Evolutionary conservation across 2,888 invertebrate genomes (phyloP).

Genomic region (Acrobasis suavella): DNA sequence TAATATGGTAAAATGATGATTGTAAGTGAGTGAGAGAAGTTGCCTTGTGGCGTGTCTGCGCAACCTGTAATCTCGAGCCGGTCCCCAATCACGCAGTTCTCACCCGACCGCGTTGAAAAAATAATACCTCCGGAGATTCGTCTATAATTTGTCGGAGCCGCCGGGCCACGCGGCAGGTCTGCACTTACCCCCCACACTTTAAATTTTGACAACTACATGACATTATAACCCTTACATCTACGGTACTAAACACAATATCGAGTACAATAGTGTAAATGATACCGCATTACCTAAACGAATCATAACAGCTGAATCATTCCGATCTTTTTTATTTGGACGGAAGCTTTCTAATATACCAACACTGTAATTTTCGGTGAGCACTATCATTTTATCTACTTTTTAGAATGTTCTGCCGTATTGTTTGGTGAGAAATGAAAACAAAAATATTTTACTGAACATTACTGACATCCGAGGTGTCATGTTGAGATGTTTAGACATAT

Average conservation of each 20-base stretch:
- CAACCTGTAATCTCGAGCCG: constrained; percentile 77
- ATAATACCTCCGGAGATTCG: constrained; percentile 78
- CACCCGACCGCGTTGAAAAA: constrained; percentile 81
- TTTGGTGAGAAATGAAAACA: constrained; percentile 8
- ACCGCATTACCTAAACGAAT: constrained; percentile 31
- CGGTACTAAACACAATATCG: constrained; percentile 25
- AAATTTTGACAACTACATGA: constrained; percentile 25
- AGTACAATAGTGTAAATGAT: constrained; percentile 13
- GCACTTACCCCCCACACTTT: constrained; percentile 29
- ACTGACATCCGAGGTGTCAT: constrained; percentile 11
- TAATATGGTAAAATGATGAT: constrained; percentile 78
- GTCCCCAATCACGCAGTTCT: constrained; percentile 81
- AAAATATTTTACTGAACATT: background rate
- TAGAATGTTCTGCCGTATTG: constrained; percentile 1
- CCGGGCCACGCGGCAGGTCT: constrained; percentile 44
- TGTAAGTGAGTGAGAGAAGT: constrained; percentile 70
- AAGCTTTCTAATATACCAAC: constrained; percentile 59
- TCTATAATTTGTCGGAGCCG: constrained; percentile 80
- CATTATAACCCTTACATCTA: constrained; percentile 28
- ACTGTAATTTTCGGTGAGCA: constrained; percentile 47
- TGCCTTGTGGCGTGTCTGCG: constrained; percentile 73
- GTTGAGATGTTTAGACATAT: background rate
- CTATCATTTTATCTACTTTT: constrained; percentile 16
- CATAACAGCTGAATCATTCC: constrained; percentile 55
- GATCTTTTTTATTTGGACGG: constrained; percentile 64